Conservation (phyloP, 1,140 invertebrate genomes). For the Grapholita molesta region DNA sequence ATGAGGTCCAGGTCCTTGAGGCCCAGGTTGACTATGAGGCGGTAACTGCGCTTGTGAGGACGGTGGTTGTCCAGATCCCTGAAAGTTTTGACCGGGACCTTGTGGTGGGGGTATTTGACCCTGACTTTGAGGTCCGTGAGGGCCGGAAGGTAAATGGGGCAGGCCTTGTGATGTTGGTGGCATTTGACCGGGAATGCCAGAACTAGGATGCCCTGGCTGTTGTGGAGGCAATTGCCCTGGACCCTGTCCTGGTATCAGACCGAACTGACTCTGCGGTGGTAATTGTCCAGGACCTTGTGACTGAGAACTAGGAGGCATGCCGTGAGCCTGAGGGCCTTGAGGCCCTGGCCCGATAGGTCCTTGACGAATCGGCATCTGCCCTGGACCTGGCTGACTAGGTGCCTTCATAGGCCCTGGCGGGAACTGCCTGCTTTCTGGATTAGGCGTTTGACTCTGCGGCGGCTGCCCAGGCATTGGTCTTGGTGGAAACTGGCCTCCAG, state of each 20-base stretch:
- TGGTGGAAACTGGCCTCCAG: slow-evolving; percentile 30
- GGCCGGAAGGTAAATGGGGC: slow-evolving; percentile 33
- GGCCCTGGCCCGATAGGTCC: slow-evolving; percentile 20
- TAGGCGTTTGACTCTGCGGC: not conserved
- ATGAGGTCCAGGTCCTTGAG: slow-evolving; percentile 26
- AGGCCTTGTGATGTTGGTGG: slow-evolving; percentile 30
- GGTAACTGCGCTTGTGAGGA: slow-evolving; percentile 44
- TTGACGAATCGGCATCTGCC: not conserved
- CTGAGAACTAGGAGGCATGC: not conserved
- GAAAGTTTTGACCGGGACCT: not conserved
- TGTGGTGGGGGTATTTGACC: slow-evolving; percentile 3
- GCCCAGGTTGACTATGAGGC: slow-evolving; percentile 35
- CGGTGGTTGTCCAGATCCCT: slow-evolving; percentile 28
- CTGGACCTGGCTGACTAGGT: not conserved
- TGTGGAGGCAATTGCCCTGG: not conserved
- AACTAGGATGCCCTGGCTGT: slow-evolving; percentile 38
- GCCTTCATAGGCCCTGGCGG: slow-evolving; percentile 30
- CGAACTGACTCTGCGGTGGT: not conserved
- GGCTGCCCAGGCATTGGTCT: slow-evolving; percentile 2
- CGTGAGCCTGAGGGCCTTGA: not conserved
- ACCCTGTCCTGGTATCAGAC: not conserved
- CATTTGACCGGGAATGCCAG: slow-evolving; percentile 42
- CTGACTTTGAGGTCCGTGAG: slow-evolving; percentile 23
- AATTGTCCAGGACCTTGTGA: slow-evolving; percentile 22
- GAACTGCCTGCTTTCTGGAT: not conserved